Evolutionary conservation across 2,113 vertebrate genomes (phyloP).

Genomic region (Corythaeola cristata): DNA sequence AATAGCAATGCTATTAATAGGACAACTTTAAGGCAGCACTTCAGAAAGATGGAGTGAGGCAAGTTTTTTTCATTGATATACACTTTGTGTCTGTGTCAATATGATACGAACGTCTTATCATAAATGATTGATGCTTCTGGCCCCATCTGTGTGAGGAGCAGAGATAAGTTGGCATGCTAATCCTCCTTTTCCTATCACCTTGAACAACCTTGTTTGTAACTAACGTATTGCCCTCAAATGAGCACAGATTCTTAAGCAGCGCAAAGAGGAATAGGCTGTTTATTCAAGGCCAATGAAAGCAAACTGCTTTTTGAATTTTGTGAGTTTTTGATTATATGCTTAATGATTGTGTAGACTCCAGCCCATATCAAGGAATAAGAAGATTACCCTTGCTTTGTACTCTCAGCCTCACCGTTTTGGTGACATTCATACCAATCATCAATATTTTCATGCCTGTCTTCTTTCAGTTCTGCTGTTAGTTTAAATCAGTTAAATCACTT

Average conservation of each 20-base stretch:
- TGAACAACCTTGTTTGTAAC: conserved; percentile 48
- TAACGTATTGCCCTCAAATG: neutral
- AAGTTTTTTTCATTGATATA: neutral
- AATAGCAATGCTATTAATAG: neutral
- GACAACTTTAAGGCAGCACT: neutral
- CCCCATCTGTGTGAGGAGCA: neutral
- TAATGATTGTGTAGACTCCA: neutral
- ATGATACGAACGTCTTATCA: conserved; percentile 24
- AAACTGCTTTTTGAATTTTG: neutral
- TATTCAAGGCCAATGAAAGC: neutral
- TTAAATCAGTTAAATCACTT: neutral
- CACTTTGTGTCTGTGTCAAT: conserved; percentile 51
- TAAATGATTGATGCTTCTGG: conserved; percentile 40
- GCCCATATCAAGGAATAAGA: neutral
- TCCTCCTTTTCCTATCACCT: conserved; percentile 49
- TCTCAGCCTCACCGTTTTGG: neutral
- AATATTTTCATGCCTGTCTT: neutral
- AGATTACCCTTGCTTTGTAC: neutral
- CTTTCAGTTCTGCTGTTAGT: neutral
- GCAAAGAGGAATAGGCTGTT: neutral
- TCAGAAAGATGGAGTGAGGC: neutral
- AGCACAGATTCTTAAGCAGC: neutral
- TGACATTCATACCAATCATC: neutral
- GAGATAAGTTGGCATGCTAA: conserved; percentile 56
- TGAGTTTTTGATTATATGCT: neutral